A percentile compares a stretch with the other conserved stretches of the same genome.
These are phyloP conservation scores for Artibeus jamaicensis DNA, from an alignment of 2,797 vertebrate species.

Conservation along the genomic window DNA sequence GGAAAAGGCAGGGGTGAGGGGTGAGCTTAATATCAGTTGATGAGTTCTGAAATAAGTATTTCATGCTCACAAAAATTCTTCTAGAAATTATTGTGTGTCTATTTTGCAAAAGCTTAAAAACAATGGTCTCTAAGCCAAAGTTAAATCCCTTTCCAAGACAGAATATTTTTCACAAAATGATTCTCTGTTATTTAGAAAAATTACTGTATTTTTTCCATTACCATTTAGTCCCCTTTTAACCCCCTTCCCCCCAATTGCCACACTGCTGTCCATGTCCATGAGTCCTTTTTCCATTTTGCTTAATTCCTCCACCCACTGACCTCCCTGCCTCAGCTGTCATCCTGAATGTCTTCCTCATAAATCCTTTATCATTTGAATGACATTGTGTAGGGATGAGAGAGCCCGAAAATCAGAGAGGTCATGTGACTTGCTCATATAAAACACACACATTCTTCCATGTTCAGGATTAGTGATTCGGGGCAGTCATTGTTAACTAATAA, in stretches of 20 bases:
- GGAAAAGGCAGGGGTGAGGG: neutral
- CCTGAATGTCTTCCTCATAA: neutral
- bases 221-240: neutral
- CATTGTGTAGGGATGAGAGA: neutral
- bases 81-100: slow-evolving; percentile 6
- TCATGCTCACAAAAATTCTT: neutral
- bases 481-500: neutral
- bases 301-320: neutral
- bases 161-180: slow-evolving; percentile 2
- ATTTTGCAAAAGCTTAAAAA: slow-evolving; percentile 28
- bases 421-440: neutral
- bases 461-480: neutral
- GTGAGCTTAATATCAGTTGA: neutral
- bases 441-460: neutral
- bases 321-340: neutral
- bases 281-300: neutral
- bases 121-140: neutral
- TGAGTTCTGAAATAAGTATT: slow-evolving; percentile 14
- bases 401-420: neutral
- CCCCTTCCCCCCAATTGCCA: neutral
- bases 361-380: neutral
- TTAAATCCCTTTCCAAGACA: neutral
- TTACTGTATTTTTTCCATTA: neutral
- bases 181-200: neutral
- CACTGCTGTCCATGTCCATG: neutral